Evolutionary conservation across 2,113 vertebrate species (phyloP).

Genomic region (Oenanthe oenanthe): DNA sequence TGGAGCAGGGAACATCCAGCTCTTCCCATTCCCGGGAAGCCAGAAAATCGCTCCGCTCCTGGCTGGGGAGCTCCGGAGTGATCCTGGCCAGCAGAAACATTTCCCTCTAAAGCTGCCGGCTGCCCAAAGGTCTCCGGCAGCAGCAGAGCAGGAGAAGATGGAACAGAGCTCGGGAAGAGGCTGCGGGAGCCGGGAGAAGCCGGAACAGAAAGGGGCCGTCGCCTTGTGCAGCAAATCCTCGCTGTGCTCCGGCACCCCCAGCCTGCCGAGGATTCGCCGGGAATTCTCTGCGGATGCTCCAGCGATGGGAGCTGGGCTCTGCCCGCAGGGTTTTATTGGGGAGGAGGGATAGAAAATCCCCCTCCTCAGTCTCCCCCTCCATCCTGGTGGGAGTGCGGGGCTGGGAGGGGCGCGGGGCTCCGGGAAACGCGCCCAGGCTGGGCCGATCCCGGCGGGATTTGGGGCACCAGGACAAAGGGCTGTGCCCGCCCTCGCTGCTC

Average conservation of each 20-base stretch:
- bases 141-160: not conserved
- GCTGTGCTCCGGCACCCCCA: not conserved
- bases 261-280: not conserved
- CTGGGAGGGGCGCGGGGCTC: accelerated
- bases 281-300: conserved; percentile 37
- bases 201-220: not conserved
- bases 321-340: not conserved
- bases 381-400: not conserved
- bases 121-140: not conserved
- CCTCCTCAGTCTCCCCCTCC: not conserved
- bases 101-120: not conserved
- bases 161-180: not conserved
- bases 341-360: not conserved
- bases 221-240: not conserved
- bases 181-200: not conserved
- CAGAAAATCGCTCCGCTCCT: not conserved
- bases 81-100: not conserved
- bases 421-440: not conserved
- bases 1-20: not conserved
- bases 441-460: not conserved
- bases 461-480: not conserved
- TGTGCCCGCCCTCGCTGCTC: not conserved
- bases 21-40: not conserved
- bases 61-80: not conserved
- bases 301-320: not conserved